These are phyloP conservation scores for Bubo blakistoni DNA, from an alignment of 2,113 vertebrate genomes.

Conservation along the genomic window DNA sequence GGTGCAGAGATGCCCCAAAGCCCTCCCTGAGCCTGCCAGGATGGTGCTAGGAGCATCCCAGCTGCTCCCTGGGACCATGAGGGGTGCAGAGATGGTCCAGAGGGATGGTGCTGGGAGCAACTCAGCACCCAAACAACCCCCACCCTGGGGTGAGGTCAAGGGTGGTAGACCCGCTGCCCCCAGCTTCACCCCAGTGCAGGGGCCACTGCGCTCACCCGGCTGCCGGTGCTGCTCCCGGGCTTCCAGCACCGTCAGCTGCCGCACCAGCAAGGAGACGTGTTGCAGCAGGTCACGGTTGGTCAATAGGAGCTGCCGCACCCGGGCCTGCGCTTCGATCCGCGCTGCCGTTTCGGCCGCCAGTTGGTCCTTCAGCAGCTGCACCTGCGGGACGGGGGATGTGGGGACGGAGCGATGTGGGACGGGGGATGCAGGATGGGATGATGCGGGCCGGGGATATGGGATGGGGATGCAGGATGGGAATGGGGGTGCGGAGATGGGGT, in stretches of 20 bases:
- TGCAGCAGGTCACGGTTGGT: conserved; percentile 84
- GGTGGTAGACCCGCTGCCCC: not conserved
- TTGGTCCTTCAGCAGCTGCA: conserved; percentile 83
- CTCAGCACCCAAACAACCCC: not conserved
- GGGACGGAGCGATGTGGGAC: not conserved
- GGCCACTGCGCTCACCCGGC: not conserved
- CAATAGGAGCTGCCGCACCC: conserved; percentile 83
- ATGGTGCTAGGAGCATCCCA: not conserved
- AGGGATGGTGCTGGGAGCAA: not conserved
- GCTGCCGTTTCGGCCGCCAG: conserved; percentile 78
- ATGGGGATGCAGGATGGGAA: not conserved
- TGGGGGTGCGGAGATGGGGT: too few relatives aligned
- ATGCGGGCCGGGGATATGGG: not conserved
- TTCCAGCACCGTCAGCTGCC: conserved; percentile 83
- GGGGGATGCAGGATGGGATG: not conserved
- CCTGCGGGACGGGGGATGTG: conserved; percentile 25
- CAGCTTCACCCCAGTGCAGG: not conserved
- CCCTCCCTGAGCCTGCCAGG: not conserved
- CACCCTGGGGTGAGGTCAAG: too few relatives aligned
- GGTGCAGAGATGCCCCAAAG: not conserved
- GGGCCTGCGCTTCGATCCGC: conserved; percentile 81
- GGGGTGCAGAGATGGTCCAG: not conserved
- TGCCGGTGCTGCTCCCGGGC: conserved; percentile 32
- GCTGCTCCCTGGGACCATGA: not conserved
- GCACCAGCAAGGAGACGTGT: conserved; percentile 82